These are phyloP conservation scores for Ramphastos sulfuratus DNA, from an alignment of 2,113 vertebrate species.

Conservation along the genomic window DNA sequence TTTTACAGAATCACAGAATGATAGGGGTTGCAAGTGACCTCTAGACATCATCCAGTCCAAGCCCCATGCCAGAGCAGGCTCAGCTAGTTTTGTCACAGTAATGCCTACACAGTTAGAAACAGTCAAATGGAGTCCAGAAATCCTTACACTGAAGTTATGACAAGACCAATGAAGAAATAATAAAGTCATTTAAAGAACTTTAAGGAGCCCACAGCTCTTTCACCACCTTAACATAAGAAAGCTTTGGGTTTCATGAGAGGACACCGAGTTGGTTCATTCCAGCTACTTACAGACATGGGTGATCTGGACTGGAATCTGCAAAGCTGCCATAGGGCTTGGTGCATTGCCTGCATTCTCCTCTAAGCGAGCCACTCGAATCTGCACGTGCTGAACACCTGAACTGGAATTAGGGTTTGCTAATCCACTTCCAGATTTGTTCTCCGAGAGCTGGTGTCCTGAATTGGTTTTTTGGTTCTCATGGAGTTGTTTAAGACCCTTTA, in stretches of 20 bases:
- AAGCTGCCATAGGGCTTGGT: conserved; percentile 82
- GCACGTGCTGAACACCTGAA: conserved; percentile 83
- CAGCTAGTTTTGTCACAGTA: not conserved
- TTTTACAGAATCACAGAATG: no score
- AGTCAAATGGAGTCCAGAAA: not conserved
- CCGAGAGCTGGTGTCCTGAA: conserved; percentile 72
- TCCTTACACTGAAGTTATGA: not conserved
- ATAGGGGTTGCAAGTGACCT: no score
- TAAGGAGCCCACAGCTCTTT: not conserved
- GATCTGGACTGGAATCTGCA: conserved; percentile 98
- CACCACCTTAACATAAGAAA: not conserved
- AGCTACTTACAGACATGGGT: conserved; percentile 91
- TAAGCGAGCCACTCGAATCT: conserved; percentile 88
- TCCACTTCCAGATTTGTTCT: conserved; percentile 79
- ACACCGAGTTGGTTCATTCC: not conserved
- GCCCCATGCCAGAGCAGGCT: no score
- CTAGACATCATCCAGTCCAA: no score
- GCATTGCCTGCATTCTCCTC: conserved; percentile 81
- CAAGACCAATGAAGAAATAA: not conserved
- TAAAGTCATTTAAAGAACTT: not conserved
- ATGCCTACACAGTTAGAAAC: not conserved
- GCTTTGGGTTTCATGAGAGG: not conserved
- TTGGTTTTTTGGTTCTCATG: conserved; percentile 85
- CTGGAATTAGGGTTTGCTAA: conserved; percentile 74
- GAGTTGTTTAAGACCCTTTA: conserved; percentile 95